phyloP scores from a whole-genome alignment of 2,113 vertebrate genomes.

The Sigmodon hispidus region DNA sequence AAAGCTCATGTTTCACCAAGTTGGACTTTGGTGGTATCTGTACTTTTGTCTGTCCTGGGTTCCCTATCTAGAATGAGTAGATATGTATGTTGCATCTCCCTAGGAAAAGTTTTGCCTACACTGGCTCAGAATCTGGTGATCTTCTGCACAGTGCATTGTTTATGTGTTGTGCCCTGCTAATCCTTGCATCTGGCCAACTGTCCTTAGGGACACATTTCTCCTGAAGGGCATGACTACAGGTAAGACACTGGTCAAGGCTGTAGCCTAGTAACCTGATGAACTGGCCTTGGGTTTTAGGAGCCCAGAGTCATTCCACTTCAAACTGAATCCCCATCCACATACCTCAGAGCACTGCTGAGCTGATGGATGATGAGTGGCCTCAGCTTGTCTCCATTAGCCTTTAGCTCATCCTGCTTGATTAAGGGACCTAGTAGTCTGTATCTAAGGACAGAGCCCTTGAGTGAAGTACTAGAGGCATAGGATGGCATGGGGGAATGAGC shows the following conservation, averaged over 20 bases:
- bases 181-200: not conserved
- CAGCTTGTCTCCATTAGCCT: not conserved
- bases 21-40: not conserved
- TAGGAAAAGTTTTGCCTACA: not conserved
- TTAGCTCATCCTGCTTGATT: not conserved
- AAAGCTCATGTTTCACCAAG: not conserved
- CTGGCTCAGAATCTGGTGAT: not conserved
- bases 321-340: too few relatives aligned
- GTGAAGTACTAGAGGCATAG: not conserved
- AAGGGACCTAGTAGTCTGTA: too few relatives aligned
- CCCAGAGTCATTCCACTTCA: not conserved
- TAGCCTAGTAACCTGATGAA: not conserved
- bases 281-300: not conserved
- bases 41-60: not conserved
- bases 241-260: too few relatives aligned
- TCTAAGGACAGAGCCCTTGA: not conserved
- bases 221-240: not conserved
- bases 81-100: not conserved
- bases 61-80: not conserved
- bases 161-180: fast-evolving
- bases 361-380: too few relatives aligned
- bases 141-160: not conserved
- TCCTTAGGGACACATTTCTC: not conserved
- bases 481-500: not conserved
- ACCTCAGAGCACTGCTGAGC: not conserved